These are phyloP conservation scores for Chaetorhynchus papuensis DNA, from an alignment of 2,113 vertebrate genomes.

Conservation along the genomic window DNA sequence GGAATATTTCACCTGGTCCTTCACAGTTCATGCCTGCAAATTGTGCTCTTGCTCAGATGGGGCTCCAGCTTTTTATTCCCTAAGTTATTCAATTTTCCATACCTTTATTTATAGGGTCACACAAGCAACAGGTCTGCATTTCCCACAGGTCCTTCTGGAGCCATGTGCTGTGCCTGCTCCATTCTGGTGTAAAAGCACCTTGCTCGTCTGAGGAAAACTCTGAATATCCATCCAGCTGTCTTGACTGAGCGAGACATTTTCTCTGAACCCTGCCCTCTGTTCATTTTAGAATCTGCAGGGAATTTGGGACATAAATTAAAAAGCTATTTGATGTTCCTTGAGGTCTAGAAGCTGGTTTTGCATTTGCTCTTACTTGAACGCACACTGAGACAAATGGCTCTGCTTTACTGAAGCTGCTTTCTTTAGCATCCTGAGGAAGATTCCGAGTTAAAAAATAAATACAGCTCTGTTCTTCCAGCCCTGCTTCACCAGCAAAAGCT, in stretches of 20 bases:
- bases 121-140: neutral
- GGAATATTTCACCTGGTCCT: neutral
- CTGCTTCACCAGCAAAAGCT: neutral
- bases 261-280: neutral
- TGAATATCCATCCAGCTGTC: neutral
- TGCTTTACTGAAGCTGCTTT: neutral
- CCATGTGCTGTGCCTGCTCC: neutral
- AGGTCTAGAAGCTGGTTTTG: constrained; percentile 1
- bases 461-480: neutral
- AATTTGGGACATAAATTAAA: constrained; percentile 8
- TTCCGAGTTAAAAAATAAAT: neutral
- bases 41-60: neutral
- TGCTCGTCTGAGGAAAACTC: neutral
- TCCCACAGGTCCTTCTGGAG: neutral
- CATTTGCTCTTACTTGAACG: neutral
- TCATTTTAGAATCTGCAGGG: neutral
- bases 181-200: neutral
- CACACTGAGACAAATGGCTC: neutral
- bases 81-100: neutral
- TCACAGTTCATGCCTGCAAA: neutral
- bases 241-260: neutral
- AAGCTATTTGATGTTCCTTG: neutral
- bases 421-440: neutral
- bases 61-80: neutral
- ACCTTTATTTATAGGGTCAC: neutral